Evolutionary conservation across 2,113 vertebrate species (phyloP), one percentile per base, ranked within the genome.

Genomic region (Notothenia rossii): DNA sequence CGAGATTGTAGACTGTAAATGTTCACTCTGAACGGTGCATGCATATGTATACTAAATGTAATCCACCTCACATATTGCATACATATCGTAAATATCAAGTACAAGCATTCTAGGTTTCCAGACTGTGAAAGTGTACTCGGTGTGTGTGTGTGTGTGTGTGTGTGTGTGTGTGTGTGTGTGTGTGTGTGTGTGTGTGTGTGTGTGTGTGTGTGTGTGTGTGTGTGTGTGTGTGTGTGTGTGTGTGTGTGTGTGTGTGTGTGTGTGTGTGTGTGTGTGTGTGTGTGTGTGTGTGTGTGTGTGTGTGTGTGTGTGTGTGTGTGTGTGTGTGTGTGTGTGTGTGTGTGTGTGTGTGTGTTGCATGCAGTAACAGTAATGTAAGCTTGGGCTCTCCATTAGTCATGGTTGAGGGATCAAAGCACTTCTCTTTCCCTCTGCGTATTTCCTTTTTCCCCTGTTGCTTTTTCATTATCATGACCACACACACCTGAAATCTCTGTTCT

Each of bases 331-430:
- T 55, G 60, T 45, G 40, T 63, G 13, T 59, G 66, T 58, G 36
- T 62, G 61, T 83, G 5, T 61, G 43, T 87, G 58, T 82, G 78
- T 75, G 55, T 75, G 53, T 45, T 55, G 59, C 48, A 65, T 75
- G 73, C 60, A 67, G 80, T 46, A 59, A 63, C 58, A 72, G 80
- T 75, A 91, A 74, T 78, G 74, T 73, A 73, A 82, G 83, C 86
- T 65, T 51, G 62, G 64, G 66, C 78, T 86, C 61, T 85, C 73
- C 73, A 88, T 92, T 91, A 81, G 86, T 89, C 79, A 83, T 58
- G 77, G 80, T 60, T 81, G 72, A 72, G 66, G 83, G 88, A 93
- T 92, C 86, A 93, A 90, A 90, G 91, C 76, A 12, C n/a, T 51
- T 49, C 81, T 84, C 73, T 75, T 45, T 84, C 81, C 70, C 50